Conservation (phyloP, 2,888 invertebrate species). For the Argyresthia albistria region DNA sequence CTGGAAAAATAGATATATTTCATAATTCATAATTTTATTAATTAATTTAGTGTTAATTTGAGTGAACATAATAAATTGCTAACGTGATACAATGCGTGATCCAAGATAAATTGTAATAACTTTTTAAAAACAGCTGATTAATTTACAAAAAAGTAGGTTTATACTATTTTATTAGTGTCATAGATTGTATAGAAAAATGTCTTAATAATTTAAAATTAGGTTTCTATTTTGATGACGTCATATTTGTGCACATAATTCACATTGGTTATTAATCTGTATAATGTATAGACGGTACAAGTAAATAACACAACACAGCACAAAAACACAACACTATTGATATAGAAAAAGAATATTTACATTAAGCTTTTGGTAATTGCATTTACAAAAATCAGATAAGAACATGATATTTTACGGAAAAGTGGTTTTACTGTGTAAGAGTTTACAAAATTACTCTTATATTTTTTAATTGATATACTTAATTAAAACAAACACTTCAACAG, state of each 20-base stretch:
- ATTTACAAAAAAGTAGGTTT: not conserved
- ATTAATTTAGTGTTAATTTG: constrained; percentile 54
- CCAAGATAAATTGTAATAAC: constrained; percentile 16
- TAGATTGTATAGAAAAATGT: constrained; percentile 6
- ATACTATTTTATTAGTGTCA: not conserved
- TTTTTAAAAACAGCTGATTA: not conserved
- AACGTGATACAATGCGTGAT: constrained; percentile 39
- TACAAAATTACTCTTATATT: too few species aligned
- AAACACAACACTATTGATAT: too few species aligned
- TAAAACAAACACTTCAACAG: too few species aligned
- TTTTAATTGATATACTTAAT: too few species aligned
- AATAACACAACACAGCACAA: too few species aligned
- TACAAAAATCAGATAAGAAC: too few species aligned
- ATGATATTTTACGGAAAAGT: too few species aligned
- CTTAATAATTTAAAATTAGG: not conserved
- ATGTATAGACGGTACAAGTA: too few species aligned
- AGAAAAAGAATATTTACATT: too few species aligned
- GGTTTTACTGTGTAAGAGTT: too few species aligned
- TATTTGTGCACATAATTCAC: constrained; percentile 15
- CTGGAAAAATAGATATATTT: not conserved
- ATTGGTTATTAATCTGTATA: constrained; percentile 15
- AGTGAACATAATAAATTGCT: constrained; percentile 42
- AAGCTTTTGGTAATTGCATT: too few species aligned
- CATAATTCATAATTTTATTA: constrained; percentile 15
- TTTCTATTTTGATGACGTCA: not conserved